phyloP scores from a whole-genome alignment of 1,140 invertebrate species.

The Leptestheria dahalacensis region DNA sequence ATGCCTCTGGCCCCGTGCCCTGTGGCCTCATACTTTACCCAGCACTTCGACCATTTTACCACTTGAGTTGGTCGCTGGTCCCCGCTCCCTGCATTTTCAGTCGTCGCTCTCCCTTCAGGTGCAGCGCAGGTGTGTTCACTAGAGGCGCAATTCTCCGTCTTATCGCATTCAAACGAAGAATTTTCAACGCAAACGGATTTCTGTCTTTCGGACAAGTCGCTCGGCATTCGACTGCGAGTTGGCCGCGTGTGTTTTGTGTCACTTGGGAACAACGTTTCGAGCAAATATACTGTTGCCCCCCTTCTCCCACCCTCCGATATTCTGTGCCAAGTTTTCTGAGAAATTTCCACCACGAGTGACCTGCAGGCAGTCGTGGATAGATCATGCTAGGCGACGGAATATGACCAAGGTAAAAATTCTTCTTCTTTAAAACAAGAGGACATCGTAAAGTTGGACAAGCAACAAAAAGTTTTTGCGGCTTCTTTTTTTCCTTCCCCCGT shows the following conservation, averaged over 20 bases:
- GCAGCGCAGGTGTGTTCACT: conserved; percentile 8
- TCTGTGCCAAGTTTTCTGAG: neutral
- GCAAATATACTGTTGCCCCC: too few species aligned
- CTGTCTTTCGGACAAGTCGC: neutral
- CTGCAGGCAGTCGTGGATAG: conserved; percentile 5
- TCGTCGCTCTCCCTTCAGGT: conserved; percentile 13
- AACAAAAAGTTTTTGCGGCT: too few species aligned
- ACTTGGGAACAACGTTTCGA: too few species aligned
- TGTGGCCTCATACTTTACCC: conserved; percentile 1
- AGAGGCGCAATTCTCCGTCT: neutral
- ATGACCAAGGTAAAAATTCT: conserved; percentile 12
- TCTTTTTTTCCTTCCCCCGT: too few species aligned
- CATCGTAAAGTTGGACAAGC: too few species aligned
- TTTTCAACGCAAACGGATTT: neutral
- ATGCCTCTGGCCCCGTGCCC: neutral
- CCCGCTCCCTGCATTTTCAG: conserved; percentile 8
- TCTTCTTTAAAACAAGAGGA: neutral
- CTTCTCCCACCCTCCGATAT: neutral
- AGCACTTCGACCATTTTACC: neutral
- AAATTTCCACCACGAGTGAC: neutral
- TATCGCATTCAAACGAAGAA: neutral
- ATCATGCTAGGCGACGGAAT: conserved; percentile 12
- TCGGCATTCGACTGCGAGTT: neutral
- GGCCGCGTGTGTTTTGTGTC: neutral
- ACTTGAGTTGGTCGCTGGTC: neutral